Evolutionary conservation across 2,797 vertebrate species (phyloP).

Genomic region (Paratrypauchen microcephalus): DNA sequence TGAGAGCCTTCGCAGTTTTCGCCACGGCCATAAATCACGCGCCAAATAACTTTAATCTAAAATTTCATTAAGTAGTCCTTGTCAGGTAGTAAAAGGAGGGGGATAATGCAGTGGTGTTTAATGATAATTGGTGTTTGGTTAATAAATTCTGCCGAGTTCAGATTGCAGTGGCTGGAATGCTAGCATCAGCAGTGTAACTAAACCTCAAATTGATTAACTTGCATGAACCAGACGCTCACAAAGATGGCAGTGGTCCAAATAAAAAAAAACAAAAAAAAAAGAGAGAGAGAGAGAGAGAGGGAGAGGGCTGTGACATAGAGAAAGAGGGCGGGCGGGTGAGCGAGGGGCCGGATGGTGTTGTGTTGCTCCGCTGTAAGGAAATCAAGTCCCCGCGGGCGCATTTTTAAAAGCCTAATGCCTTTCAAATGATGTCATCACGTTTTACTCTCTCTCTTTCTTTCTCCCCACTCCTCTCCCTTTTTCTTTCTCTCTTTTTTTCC

Average conservation of each 20-base stretch:
- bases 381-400: constrained; percentile 98
- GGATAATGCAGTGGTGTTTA: constrained; percentile 99
- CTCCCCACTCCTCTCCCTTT: constrained; percentile 36
- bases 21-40: constrained; percentile 90
- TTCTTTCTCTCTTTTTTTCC: background rate
- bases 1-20: constrained; percentile 83
- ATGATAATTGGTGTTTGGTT: constrained; percentile 99
- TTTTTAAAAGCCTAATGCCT: constrained; percentile 99
- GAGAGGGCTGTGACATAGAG: constrained; percentile 50
- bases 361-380: constrained; percentile 99
- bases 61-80: constrained; percentile 99
- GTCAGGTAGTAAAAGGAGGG: constrained; percentile 98
- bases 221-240: constrained; percentile 99
- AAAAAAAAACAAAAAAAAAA: constrained; percentile 68
- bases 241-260: constrained; percentile 99
- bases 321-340: constrained; percentile 70
- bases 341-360: constrained; percentile 95
- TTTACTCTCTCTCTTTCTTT: constrained; percentile 81
- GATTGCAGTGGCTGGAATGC: constrained; percentile 99
- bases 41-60: constrained; percentile 99
- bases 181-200: constrained; percentile 99
- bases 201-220: constrained; percentile 99
- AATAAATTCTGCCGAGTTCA: constrained; percentile 99
- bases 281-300: constrained; percentile 38
- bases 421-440: constrained; percentile 99